A percentile compares a stretch with the other conserved stretches of the same genome.
phyloP scores from a whole-genome alignment of 1,140 invertebrate species.

The Bombus superbus region DNA sequence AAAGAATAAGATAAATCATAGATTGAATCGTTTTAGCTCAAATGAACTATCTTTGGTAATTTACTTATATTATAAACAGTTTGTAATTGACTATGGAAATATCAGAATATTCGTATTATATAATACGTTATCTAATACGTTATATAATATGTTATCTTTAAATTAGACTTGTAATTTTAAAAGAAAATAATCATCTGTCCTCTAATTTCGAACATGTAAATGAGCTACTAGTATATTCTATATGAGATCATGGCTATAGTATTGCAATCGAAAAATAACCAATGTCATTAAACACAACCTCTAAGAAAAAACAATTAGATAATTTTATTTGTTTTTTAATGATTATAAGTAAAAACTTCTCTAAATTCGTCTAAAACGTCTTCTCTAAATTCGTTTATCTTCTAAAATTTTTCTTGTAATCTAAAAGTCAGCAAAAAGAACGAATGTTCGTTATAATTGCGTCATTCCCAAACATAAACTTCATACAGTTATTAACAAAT shows the following conservation, averaged over 20 bases:
- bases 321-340: conserved; percentile 31
- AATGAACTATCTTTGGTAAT: conserved; percentile 47
- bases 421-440: conserved; percentile 32
- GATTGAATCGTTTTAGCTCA: neutral
- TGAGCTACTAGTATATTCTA: conserved; percentile 43
- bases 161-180: conserved; percentile 11
- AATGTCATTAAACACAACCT: conserved; percentile 27
- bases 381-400: neutral
- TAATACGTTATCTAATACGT: neutral
- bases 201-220: conserved; percentile 25
- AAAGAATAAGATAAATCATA: neutral
- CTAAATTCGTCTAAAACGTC: neutral
- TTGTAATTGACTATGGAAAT: conserved; percentile 52
- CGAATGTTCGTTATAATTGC: neutral
- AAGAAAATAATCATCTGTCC: neutral
- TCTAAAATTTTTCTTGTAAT: neutral
- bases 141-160: conserved; percentile 23
- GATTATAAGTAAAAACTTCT: neutral
- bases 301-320: neutral
- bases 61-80: conserved; percentile 30
- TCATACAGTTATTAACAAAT: conserved; percentile 12
- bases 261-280: conserved; percentile 37
- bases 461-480: neutral
- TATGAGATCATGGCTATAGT: conserved; percentile 47
- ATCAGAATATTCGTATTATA: conserved; percentile 13